Conservation (phyloP, 1,140 invertebrate genomes). For the Campodea augens region DNA sequence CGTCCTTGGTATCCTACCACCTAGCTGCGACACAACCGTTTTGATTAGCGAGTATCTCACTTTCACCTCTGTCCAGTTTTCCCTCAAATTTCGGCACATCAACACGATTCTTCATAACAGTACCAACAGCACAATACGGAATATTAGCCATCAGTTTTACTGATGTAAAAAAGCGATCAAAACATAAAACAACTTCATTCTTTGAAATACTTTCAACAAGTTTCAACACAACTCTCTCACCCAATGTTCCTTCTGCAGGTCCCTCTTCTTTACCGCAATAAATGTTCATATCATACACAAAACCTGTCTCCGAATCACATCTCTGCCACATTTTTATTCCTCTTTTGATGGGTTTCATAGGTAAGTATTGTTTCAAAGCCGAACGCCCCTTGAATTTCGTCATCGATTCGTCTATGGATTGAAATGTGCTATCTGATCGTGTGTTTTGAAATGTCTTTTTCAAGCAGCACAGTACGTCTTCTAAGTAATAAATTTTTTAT, state of each 20-base stretch:
- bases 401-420: too few species aligned
- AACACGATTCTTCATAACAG: slow-evolving; percentile 5
- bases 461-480: slow-evolving; percentile 15
- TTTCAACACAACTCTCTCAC: slow-evolving; percentile 15
- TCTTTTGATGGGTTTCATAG: slow-evolving; percentile 19
- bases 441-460: too few species aligned
- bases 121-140: slow-evolving; percentile 7
- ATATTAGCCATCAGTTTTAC: slow-evolving; percentile 8
- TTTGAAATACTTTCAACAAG: slow-evolving; percentile 7
- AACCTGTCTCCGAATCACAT: slow-evolving; percentile 16
- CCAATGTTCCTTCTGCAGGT: slow-evolving; percentile 9
- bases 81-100: slow-evolving; percentile 11
- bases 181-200: neutral
- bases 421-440: too few species aligned
- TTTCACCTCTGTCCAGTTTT: slow-evolving; percentile 10
- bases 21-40: slow-evolving; percentile 9
- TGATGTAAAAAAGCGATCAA: slow-evolving; percentile 7
- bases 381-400: too few species aligned
- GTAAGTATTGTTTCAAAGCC: slow-evolving; percentile 20
- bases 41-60: slow-evolving; percentile 8
- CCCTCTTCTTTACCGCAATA: slow-evolving; percentile 15
- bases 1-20: slow-evolving; percentile 14
- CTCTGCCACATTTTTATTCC: slow-evolving; percentile 20
- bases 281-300: slow-evolving; percentile 17
- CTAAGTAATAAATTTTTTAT: slow-evolving; percentile 15